Base-by-base conservation (phyloP, 2,888 invertebrate species). In the Desoria tigrina region DNA sequence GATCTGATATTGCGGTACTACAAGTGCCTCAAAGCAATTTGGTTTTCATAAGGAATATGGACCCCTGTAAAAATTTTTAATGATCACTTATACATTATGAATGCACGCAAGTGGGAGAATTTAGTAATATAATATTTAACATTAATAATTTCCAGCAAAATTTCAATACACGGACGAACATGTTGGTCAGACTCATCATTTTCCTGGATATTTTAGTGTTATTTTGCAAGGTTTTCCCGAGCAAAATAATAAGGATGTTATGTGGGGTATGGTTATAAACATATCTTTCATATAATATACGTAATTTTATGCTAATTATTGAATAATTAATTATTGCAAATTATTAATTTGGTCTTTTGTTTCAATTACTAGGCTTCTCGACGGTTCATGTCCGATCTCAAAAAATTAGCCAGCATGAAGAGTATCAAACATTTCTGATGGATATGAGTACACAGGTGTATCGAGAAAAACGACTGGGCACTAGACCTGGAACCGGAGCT, bases 191-290 rank as follows among this genome's bases (percentile, higher is more conserved):
- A 67, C 73, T 1, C 21, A 71, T 9, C 72, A 69, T 51, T 60
- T 74, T 23, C 74, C 74, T 2, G 71, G 71, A n/a, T 54, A 66
- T 39, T 71, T 65, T 51, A 72, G 72, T 26, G 53, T 74, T n/a
- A 57, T 74, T 0, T 42, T 74, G 7, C 23, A 56, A 27, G 68
- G 69, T 7, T 60, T 55, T 27, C 66, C 68, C 0, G 18, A 50
- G 11, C 9, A 39, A 3, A 14, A 9, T 51, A 7, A 21, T 26
- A 21, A 16, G 24, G 23, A 7, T 6, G 9, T 51, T 7, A 23
- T 23, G 23, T 21, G 51, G 45, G 32, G 32, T n/a, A n/a, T n/a
- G n/a, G n/a, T n/a, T n/a, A n/a, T n/a, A n/a, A n/a, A n/a, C n/a
- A n/a, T n/a, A n/a, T n/a, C n/a, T n/a, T n/a, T n/a, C n/a, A n/a